Conservation (phyloP, 2,797 vertebrate genomes). For the Gobio occitaniae region DNA sequence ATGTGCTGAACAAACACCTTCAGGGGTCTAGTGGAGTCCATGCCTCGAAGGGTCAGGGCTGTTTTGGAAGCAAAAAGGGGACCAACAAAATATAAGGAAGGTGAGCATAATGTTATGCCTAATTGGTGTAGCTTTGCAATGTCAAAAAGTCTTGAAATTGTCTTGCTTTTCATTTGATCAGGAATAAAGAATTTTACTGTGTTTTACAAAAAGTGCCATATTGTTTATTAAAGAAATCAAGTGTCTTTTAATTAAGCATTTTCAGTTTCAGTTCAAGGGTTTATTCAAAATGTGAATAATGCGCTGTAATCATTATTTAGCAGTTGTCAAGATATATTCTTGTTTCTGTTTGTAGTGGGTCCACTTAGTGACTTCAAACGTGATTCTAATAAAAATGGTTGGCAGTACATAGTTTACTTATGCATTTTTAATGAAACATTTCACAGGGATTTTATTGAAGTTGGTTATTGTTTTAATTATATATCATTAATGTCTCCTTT, state of each 20-base stretch:
- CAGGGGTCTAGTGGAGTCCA: too few species aligned
- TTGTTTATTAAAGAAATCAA: conserved; percentile 24
- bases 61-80: too few species aligned
- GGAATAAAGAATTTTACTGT: not conserved
- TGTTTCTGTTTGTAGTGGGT: conserved; percentile 20
- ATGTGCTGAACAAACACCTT: too few species aligned
- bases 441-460: not conserved
- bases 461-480: not conserved
- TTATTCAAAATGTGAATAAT: not conserved
- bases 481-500: not conserved
- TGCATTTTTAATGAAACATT: not conserved
- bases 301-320: conserved; percentile 6
- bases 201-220: not conserved
- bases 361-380: conserved; percentile 10
- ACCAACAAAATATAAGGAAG: too few species aligned
- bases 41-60: too few species aligned
- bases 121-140: not conserved
- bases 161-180: not conserved
- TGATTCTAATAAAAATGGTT: not conserved
- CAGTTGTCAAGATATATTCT: not conserved
- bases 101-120: too few species aligned
- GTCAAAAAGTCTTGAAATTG: not conserved
- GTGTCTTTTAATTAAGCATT: conserved; percentile 21
- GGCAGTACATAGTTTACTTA: not conserved
- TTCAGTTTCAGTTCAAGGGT: not conserved